Evolutionary conservation across 1,140 invertebrate genomes (phyloP), one percentile per base, ranked within the genome.

Genomic region (Panagrolaimus sp.): DNA sequence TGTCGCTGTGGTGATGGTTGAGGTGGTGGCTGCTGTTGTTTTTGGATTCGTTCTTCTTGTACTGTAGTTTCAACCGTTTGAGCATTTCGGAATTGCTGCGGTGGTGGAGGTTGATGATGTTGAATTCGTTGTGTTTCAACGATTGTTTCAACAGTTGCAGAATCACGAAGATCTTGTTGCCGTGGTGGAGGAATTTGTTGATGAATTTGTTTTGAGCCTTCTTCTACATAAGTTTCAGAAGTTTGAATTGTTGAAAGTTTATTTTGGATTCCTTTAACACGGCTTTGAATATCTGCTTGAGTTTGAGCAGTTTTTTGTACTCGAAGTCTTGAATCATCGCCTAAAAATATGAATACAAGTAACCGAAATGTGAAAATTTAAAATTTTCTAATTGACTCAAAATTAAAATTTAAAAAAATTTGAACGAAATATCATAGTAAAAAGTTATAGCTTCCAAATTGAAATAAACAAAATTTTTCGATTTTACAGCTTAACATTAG

Each of bases 201-300:
- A 8, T 25, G 4, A 0, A 51, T 8, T 25, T 51, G 48, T 8
- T 51, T 16, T 25, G 48, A 51, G 14, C 25, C 48, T 8, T 51
- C 16, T 25, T 51, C 16, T 20, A 25, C 20, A 27, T 25, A 57
- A 27, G n/a, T 16, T 57, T 57, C 51, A 20, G 27, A 20, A 2
- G 51, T 57, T 57, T 57, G 51, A 1, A 27, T 57, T 11, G 51
- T 57, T 27, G 51, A 25, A 57, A 57, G 20, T 27, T 57, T 57
- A 57, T 20, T n/a, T 57, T 57, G 51, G 8, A 57, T 27, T 9
- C 9, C 13, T 27, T 57, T 57, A 0, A 57, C 8, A 0, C 51
- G 51, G 8, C 27, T 57, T 57, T 57, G 20, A 16, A 57, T 57
- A 27, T 57, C 51, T 1, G 9, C 9, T 20, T 57, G 51, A 27